A percentile compares a stretch with the other conserved stretches of the same genome.
Conservation (phyloP, 2,113 vertebrate species). For the Alligator mississippiensis region DNA sequence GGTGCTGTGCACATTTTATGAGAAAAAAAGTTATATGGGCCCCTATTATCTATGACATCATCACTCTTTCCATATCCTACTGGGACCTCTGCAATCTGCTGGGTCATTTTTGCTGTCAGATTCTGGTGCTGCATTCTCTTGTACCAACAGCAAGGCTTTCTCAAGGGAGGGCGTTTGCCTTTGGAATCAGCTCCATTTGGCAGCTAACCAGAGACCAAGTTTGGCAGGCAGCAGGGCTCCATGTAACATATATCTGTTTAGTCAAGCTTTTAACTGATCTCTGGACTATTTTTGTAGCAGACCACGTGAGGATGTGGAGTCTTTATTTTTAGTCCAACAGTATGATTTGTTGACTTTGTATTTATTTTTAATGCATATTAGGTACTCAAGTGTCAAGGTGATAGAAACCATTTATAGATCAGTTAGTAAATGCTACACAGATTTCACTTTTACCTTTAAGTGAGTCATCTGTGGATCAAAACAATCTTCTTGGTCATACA, state of each 20-base stretch:
- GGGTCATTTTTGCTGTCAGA: neutral
- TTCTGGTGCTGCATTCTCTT: accelerated
- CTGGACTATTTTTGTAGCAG: slow-evolving; percentile 18
- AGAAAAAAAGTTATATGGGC: neutral
- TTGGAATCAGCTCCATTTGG: neutral
- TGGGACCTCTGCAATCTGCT: neutral
- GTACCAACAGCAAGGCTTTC: neutral
- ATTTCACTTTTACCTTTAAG: slow-evolving; percentile 8
- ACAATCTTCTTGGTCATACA: neutral
- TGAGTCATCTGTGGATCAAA: neutral
- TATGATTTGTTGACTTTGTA: neutral
- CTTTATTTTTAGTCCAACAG: slow-evolving; percentile 60
- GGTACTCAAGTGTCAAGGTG: neutral
- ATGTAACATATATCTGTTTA: accelerated
- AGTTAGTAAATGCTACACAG: slow-evolving; percentile 21
- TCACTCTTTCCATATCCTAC: neutral
- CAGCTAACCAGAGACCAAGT: accelerated
- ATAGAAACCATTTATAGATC: slow-evolving; percentile 19
- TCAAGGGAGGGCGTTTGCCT: neutral
- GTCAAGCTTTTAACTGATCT: slow-evolving; percentile 12
- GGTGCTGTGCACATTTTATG: neutral
- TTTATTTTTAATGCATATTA: neutral
- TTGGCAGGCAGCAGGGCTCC: neutral
- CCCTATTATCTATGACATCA: neutral
- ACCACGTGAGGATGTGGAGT: neutral